Evolutionary conservation across 2,113 vertebrate genomes (phyloP), one percentile per base, ranked within the genome.

Genomic region (Psammodynastes pulverulentus): DNA sequence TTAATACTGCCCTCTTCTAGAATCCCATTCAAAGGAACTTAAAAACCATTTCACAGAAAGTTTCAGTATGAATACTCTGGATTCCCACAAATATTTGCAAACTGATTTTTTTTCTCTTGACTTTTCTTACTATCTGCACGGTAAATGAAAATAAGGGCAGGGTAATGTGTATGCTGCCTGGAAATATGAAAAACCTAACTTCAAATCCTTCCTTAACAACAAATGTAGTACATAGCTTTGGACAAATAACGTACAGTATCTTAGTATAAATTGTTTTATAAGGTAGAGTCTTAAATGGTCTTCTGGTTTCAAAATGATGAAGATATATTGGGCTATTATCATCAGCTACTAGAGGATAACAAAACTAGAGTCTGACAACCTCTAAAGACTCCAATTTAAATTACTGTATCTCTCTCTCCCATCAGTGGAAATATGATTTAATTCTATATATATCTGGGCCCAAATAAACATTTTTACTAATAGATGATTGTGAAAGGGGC

Each of bases 381-480:
- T 52, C 39, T 19, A 49, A 90, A 43, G 34, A 26, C 43, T 51
- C 43, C n/a, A 84, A 34, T 84, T 90, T 53, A 53, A 90, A 84
- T 90, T 52, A 84, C 29, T 67, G 43, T 79, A 84, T 84, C 23
- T 39, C 51, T 51, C 52, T 84, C 24, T 51, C 13, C 72, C 72
- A 90, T 54, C 39, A 90, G 48, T 53, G 34, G 79, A 39, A 90
- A 54, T 90, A 84, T 34, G 89, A 84, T 53, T 84, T 52, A 90
- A 53, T 90, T 84, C 45, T 84, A 90, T 90, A 51, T 84, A 51
- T 23, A 84, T 84, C 89, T 90, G 67, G 24, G 39, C 89, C 89
- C 89, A 49, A 90, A 51, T 90, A 84, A 90, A 84, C 72, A 84
- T 53, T 90, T 90, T 43, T 48, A 90, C 49, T 84, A 51, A 43